Conservation (phyloP, 2,113 vertebrate genomes). For the Barnardius zonarius region DNA sequence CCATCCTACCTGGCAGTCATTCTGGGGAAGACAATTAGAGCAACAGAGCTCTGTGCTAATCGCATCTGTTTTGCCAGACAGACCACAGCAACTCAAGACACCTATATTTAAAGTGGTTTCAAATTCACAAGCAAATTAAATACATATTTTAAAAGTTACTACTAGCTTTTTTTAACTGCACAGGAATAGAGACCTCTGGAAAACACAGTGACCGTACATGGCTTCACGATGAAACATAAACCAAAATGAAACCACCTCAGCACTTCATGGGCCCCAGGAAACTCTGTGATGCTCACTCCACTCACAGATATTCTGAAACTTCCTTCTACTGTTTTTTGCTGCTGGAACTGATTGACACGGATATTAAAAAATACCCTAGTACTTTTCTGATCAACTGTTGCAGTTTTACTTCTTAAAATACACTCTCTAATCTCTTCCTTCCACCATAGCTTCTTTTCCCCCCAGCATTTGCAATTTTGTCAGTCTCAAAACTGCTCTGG, state of each 20-base stretch:
- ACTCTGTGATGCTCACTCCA: neutral
- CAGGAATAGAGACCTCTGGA: neutral
- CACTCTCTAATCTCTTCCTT: neutral
- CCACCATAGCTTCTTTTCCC: rapidly evolving
- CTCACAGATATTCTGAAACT: neutral
- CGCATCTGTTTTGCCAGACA: neutral
- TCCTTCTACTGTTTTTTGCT: neutral
- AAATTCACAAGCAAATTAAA: conserved; percentile 4
- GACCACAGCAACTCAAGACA: neutral
- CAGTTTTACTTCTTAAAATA: neutral
- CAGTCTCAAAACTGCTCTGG: neutral
- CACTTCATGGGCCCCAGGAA: neutral
- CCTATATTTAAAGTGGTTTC: neutral
- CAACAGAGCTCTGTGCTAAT: neutral
- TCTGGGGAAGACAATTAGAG: neutral
- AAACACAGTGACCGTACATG: neutral
- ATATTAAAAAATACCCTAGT: neutral
- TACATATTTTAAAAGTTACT: neutral
- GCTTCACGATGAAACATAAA: neutral
- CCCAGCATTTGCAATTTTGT: neutral
- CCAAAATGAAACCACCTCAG: neutral
- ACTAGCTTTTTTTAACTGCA: neutral
- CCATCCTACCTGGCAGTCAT: neutral
- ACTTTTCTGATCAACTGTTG: neutral
- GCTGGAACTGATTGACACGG: neutral